Base-by-base conservation (phyloP, 2,113 vertebrate species). In the Eurypyga helias region DNA sequence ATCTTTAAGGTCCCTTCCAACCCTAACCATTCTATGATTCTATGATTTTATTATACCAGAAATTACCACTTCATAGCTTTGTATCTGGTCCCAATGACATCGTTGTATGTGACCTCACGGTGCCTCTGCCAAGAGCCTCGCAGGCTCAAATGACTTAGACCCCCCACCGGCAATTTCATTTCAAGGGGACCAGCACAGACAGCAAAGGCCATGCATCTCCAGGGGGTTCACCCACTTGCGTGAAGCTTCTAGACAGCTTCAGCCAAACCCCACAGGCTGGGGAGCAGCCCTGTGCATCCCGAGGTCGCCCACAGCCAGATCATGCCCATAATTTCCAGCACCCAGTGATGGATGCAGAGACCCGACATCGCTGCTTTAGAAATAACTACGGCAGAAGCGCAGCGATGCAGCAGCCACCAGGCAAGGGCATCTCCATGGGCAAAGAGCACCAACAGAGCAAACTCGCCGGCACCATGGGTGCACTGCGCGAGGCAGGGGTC, bases 51-150 rank as follows among this genome's bases (percentile, higher is more conserved):
- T 82, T 89, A 95, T 61, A 91, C 46, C 86, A 85, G 25, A 96
- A 97, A 97, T 96, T 75, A 96, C 81, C 46, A 33, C 90, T 93
- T 96, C 58, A 86, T 61, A 83, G 41, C 45, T 86, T 76, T 49
- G 29, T 94, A 90, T 94, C 34, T 46, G 69, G 57, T 91, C 76
- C 75, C 70, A 85, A 72, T 45, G 43, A 78, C 17, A 19, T 26
- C 36, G 11, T 29, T 80, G n/a, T 10, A 34, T 6, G 18, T 29
- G 57, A 83, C 58, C 36, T 54, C n/a, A 21, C 6, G 3, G 55
- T 17, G 55, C 55, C 64, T 70, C 79, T 61, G 29, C 6, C 9
- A 1, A 84, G n/a, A 79, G 34, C 26, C 72, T 54, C 51, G 89
- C 2, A 4, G 15, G 28, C 36, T 87, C 29, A 34, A 81, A 51